phyloP scores from a whole-genome alignment of 2,888 invertebrate species.

The Marasmarcha lunaedactyla region DNA sequence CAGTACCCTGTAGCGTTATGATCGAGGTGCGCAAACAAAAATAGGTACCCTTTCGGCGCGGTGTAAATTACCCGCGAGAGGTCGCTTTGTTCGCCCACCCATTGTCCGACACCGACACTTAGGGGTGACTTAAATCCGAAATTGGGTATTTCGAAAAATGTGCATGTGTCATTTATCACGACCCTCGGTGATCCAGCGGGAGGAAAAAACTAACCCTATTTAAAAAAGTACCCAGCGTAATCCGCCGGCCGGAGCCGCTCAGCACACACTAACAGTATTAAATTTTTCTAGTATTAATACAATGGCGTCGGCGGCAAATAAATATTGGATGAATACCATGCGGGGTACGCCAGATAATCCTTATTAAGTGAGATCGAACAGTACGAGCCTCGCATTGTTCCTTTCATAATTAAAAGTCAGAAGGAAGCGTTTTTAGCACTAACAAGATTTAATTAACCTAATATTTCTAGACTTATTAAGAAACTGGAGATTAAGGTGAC shows the following conservation, averaged over 20 bases:
- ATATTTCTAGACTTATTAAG: no score
- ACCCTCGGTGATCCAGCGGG: constrained; percentile 46
- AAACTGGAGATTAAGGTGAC: no score
- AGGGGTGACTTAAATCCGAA: constrained; percentile 73
- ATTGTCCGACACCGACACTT: constrained; percentile 54
- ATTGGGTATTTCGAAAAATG: constrained; percentile 72
- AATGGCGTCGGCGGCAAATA: constrained; percentile 49
- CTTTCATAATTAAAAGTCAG: background rate
- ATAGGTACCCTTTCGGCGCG: constrained; percentile 30
- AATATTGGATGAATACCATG: constrained; percentile 58
- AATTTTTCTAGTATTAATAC: constrained; percentile 62
- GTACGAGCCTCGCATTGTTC: constrained; percentile 13
- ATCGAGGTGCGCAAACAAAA: constrained; percentile 33
- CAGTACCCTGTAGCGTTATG: constrained; percentile 37
- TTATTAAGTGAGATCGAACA: constrained; percentile 43
- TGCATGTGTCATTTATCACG: constrained; percentile 73
- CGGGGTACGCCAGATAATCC: constrained; percentile 39
- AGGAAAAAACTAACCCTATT: constrained; percentile 66
- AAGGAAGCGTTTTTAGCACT: no score
- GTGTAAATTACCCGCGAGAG: constrained; percentile 54
- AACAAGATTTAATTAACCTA: no score
- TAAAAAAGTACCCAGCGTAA: constrained; percentile 62
- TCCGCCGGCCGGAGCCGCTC: constrained; percentile 46
- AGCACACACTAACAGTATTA: constrained; percentile 65
- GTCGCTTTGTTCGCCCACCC: constrained; percentile 28